A percentile compares a stretch with the other conserved stretches of the same genome.
Conservation (phyloP, 2,888 invertebrate genomes). For the Halocaridina rubra region DNA sequence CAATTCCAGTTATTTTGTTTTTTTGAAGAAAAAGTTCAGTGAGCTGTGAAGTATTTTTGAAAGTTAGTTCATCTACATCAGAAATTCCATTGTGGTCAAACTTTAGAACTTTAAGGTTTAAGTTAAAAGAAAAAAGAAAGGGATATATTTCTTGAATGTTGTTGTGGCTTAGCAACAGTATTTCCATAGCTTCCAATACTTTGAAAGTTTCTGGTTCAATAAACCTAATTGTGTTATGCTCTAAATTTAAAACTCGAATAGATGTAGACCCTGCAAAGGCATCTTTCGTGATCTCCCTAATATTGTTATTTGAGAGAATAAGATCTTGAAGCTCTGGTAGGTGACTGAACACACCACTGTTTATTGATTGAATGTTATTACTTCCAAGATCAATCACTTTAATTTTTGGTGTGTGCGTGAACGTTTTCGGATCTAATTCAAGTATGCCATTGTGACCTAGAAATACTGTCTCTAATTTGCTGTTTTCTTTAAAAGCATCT, state of each 20-base stretch:
- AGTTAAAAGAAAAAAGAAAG: constrained; percentile 65
- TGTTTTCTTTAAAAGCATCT: constrained; percentile 80
- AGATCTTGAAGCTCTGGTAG: constrained; percentile 83
- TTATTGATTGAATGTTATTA: constrained; percentile 87
- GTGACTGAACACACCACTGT: constrained; percentile 82
- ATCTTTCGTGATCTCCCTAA: constrained; percentile 83
- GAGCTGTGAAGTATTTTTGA: constrained; percentile 43
- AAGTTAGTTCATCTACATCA: constrained; percentile 49
- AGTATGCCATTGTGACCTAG: constrained; percentile 89
- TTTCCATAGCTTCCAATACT: constrained; percentile 43
- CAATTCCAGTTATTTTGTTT: constrained; percentile 42
- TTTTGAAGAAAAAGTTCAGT: constrained; percentile 44
- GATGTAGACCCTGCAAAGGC: constrained; percentile 73
- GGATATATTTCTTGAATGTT: constrained; percentile 61
- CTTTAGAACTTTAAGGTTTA: constrained; percentile 64
- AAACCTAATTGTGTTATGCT: constrained; percentile 54
- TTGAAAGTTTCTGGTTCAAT: constrained; percentile 48
- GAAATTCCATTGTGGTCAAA: constrained; percentile 65
- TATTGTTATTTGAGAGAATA: constrained; percentile 88
- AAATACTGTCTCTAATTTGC: constrained; percentile 83
- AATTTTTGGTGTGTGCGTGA: constrained; percentile 80
- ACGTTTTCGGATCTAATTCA: constrained; percentile 79
- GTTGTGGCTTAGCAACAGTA: constrained; percentile 63
- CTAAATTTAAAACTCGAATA: constrained; percentile 50
- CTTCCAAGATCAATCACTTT: constrained; percentile 87